Percentiles rank a stretch among this genome's conserved stretches.
phyloP scores from a whole-genome alignment of 2,797 vertebrate genomes.

The Tympanoctomys barrerae region DNA sequence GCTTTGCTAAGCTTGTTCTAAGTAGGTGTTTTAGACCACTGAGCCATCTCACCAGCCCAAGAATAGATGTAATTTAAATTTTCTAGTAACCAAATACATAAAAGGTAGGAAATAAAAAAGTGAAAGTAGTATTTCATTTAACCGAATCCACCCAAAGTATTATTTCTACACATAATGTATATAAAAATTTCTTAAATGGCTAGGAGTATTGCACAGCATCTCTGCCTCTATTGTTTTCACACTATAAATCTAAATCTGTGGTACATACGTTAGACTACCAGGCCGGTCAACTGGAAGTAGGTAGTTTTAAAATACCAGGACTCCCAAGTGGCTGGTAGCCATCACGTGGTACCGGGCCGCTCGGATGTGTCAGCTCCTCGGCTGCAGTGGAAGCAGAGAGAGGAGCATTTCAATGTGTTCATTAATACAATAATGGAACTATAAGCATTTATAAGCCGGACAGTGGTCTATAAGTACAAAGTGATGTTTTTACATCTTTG shows the following conservation, averaged over 20 bases:
- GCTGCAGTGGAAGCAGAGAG: neutral
- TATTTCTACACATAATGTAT: neutral
- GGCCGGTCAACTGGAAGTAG: neutral
- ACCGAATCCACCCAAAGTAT: neutral
- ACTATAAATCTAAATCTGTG: neutral
- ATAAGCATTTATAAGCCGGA: neutral
- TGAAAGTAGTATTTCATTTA: slow-evolving; percentile 20
- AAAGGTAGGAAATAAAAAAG: neutral
- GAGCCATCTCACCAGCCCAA: no score
- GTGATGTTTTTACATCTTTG: neutral
- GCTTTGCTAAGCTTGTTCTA: no score
- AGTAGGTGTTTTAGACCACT: no score
- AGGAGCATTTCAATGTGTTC: neutral
- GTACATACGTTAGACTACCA: neutral
- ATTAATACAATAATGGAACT: neutral
- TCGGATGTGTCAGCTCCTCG: neutral
- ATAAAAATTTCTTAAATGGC: neutral
- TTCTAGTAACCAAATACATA: neutral
- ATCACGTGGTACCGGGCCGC: neutral
- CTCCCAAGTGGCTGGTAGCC: neutral
- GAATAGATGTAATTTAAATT: neutral
- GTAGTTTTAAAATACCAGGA: neutral
- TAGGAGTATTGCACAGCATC: neutral
- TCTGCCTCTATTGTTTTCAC: neutral
- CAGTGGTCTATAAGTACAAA: neutral